Evolutionary conservation across 2,888 invertebrate genomes (phyloP).

Genomic region (Carabus problematicus): DNA sequence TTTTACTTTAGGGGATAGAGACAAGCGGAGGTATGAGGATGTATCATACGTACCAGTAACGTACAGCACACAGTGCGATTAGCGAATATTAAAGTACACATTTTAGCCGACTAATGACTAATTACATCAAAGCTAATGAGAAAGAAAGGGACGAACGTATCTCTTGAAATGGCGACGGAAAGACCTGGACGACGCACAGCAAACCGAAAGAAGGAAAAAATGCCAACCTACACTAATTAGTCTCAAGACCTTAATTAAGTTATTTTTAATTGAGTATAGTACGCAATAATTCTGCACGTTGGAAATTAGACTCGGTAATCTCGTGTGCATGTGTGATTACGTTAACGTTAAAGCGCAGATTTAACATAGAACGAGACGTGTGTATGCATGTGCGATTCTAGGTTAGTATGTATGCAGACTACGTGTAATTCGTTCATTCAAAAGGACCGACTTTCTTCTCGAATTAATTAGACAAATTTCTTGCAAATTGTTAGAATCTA

Average conservation of each 20-base stretch:
- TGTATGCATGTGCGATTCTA: not conserved
- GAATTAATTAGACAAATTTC: constrained; percentile 3
- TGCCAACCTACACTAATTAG: constrained; percentile 66
- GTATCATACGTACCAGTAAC: too few species aligned
- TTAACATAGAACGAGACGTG: not conserved
- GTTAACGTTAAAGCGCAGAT: not conserved
- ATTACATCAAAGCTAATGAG: constrained; percentile 59
- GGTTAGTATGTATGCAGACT: not conserved
- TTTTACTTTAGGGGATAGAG: too few species aligned
- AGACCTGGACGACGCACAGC: constrained; percentile 43
- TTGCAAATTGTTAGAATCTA: too few species aligned
- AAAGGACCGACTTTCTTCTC: constrained; percentile 8
- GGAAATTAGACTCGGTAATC: constrained; percentile 12
- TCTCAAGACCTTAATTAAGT: constrained; percentile 72
- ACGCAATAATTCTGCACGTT: constrained; percentile 48
- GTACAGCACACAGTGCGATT: constrained; percentile 18
- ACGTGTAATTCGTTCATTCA: not conserved
- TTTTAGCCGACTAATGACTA: constrained; percentile 60
- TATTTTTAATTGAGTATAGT: constrained; percentile 69
- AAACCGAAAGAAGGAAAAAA: constrained; percentile 50
- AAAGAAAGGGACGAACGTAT: constrained; percentile 53
- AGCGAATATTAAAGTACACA: constrained; percentile 41
- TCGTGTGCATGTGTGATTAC: constrained; percentile 27
- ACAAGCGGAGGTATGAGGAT: too few species aligned
- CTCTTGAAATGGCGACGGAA: constrained; percentile 44